phyloP scores from a whole-genome alignment of 2,888 invertebrate genomes.

The Stenolophus ochropezus region DNA sequence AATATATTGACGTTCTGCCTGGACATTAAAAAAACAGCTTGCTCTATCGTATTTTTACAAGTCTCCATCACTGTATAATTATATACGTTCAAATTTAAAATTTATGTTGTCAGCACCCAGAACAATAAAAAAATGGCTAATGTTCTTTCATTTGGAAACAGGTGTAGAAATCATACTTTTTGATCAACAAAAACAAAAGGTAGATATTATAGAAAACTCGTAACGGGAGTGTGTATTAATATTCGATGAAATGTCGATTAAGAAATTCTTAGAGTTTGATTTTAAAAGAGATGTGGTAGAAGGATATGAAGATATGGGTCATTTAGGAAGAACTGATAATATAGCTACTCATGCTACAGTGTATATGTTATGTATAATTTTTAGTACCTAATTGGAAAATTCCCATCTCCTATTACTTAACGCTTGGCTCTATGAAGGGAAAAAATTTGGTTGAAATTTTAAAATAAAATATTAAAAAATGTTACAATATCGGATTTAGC shows the following conservation, averaged over 20 bases:
- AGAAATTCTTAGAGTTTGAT: constrained; percentile 59
- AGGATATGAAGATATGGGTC: constrained; percentile 62
- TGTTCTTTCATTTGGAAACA: constrained; percentile 63
- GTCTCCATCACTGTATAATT: constrained; percentile 66
- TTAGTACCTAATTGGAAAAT: constrained; percentile 63
- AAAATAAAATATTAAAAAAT: constrained; percentile 39
- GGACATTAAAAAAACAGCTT: constrained; percentile 64
- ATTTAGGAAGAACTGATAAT: constrained; percentile 53
- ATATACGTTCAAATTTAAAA: constrained; percentile 62
- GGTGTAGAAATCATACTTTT: constrained; percentile 63
- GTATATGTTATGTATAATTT: constrained; percentile 58
- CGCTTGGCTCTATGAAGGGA: constrained; percentile 54
- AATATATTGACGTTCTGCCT: no score
- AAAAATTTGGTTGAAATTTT: constrained; percentile 57
- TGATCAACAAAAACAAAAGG: constrained; percentile 63
- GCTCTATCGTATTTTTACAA: constrained; percentile 65
- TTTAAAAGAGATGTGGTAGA: constrained; percentile 54
- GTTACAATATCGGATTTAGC: constrained; percentile 55
- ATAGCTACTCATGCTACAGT: constrained; percentile 60
- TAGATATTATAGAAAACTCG: constrained; percentile 63
- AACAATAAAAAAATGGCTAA: constrained; percentile 65
- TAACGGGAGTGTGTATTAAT: constrained; percentile 62
- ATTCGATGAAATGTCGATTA: constrained; percentile 64
- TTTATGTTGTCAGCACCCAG: constrained; percentile 65
- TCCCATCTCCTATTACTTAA: constrained; percentile 60